Evolutionary conservation across 2,888 invertebrate species (phyloP).

Genomic region (Stenchaetothrips biformis): DNA sequence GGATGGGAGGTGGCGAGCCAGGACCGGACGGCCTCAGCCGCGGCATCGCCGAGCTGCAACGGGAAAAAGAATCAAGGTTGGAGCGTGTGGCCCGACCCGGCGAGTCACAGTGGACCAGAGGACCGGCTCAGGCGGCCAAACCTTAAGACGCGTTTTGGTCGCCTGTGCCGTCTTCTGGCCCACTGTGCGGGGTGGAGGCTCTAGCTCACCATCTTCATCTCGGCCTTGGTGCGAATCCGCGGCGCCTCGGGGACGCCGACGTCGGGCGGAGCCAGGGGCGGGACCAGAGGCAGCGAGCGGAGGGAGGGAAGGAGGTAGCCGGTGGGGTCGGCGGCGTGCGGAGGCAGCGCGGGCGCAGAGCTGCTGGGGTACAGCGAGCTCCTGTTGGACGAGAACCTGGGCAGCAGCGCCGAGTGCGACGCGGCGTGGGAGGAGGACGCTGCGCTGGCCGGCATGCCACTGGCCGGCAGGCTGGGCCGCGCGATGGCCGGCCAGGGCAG

Average conservation of each 20-base stretch:
- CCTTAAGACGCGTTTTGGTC: too few species aligned
- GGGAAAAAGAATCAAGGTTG: background rate
- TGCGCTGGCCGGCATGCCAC: background rate
- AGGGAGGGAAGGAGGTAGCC: too few species aligned
- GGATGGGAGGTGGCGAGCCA: background rate
- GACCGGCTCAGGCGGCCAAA: too few species aligned
- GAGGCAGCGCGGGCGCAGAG: slow-evolving; percentile 56
- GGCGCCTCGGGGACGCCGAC: slow-evolving; percentile 44
- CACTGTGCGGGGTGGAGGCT: too few species aligned
- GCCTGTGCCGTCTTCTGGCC: too few species aligned
- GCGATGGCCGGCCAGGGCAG: background rate
- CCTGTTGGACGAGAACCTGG: background rate
- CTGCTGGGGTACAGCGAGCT: slow-evolving; percentile 38
- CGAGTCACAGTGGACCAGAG: too few species aligned
- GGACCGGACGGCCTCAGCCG: background rate
- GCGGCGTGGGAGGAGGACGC: background rate
- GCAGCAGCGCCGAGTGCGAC: slow-evolving; percentile 9
- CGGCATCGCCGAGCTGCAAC: background rate
- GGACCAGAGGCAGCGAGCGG: too few species aligned
- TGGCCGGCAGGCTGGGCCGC: background rate
- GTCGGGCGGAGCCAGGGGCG: background rate
- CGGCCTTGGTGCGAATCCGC: slow-evolving; percentile 80
- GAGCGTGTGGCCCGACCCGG: too few species aligned
- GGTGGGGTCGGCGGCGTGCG: background rate
- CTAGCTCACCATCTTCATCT: slow-evolving; percentile 56